Evolutionary conservation across 2,113 vertebrate species (phyloP), one percentile per base, ranked within the genome.

Genomic region (Emydura subglobosa): DNA sequence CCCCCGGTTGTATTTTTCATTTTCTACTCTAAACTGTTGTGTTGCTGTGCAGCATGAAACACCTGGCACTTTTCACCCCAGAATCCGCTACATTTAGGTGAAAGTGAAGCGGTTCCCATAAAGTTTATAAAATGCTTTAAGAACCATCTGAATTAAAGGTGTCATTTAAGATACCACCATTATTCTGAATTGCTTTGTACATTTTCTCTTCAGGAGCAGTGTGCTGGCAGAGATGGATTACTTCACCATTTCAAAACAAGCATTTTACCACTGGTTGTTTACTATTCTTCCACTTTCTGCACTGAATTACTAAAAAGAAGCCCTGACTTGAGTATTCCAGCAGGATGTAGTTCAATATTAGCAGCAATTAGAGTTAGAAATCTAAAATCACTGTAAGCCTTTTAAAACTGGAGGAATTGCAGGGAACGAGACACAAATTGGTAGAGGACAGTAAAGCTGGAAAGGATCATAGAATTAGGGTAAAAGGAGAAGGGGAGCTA

Each of bases 201-300:
- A 91, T 85, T 8, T 72, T 86, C 39, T 50, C 88, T 92, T 14
- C 49, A 91, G 61, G 27, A 94, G 88, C 7, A 72, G 31, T 14
- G 29, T 81, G 6, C 14, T 89, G 74, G 72, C 86, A 51, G 72
- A 80, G 27, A 59, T 79, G 14, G 91, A 57, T 74, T 39, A 53
- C 90, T 90, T 84, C 74, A 27, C 22, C 22, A 78, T 78, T 44
- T 47, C 74, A 78, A 47, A 44, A 78, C 74, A 47, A 47, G 24
- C 39, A 47, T 47, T 25, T 42, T 74, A 42, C 10, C 72, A 42
- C 24, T 72, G 29, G 44, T 8, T 87, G 16, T 42, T 92, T 95
- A 57, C 27, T 84, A 2, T 94, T 87, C 90, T 51, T 94, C 55
- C 54, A 55, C 51, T 89, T 96, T 90, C 91, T 85, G 76, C 86